These are phyloP conservation scores for Pantelozetes paolii DNA, from an alignment of 2,888 invertebrate species.

Conservation along the genomic window DNA sequence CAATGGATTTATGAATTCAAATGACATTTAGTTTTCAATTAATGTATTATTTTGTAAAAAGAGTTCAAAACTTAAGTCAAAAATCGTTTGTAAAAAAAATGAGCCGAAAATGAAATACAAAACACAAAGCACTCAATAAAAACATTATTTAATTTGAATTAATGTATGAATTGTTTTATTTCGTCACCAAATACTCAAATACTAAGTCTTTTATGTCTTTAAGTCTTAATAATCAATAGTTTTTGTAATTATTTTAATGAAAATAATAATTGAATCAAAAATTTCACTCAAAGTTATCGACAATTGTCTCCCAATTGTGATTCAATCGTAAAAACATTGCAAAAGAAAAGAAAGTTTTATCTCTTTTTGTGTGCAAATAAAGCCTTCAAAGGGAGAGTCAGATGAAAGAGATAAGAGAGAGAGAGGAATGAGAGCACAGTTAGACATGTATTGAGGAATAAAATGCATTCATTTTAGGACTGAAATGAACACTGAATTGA, in stretches of 20 bases:
- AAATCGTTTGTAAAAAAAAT: too few species aligned
- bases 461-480: neutral
- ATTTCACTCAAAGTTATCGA: neutral
- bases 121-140: neutral
- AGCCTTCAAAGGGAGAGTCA: neutral
- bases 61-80: neutral
- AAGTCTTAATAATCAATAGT: neutral
- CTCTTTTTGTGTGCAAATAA: conserved; percentile 12
- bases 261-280: neutral
- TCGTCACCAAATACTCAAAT: neutral
- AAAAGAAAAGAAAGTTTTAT: neutral
- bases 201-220: neutral
- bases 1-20: neutral
- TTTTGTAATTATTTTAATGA: neutral
- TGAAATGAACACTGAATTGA: too few species aligned
- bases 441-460: neutral
- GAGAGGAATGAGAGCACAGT: conserved; percentile 30
- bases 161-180: neutral
- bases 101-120: too few species aligned
- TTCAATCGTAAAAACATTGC: neutral
- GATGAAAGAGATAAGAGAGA: too few species aligned
- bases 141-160: neutral
- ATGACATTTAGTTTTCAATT: neutral
- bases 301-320: neutral
- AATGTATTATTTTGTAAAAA: neutral